These are phyloP conservation scores for Diglossa cyanea DNA, from an alignment of 2,797 vertebrate species.

Conservation along the genomic window DNA sequence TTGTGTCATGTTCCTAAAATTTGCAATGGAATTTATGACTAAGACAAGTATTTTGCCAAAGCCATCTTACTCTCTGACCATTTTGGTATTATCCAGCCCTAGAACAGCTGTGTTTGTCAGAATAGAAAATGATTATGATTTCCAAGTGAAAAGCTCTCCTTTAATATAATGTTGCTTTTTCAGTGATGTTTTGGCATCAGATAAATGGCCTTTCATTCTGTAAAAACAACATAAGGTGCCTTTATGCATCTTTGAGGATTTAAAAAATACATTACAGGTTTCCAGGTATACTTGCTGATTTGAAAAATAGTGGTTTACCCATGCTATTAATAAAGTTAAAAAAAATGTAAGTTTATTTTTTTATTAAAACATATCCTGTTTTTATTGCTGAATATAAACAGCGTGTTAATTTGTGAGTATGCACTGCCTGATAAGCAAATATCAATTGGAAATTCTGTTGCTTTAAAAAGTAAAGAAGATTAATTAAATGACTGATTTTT, in stretches of 20 bases:
- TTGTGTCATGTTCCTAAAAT: slow-evolving; percentile 31
- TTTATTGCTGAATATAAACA: not conserved
- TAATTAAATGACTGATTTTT: not conserved
- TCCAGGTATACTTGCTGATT: not conserved
- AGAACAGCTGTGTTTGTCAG: slow-evolving; percentile 24
- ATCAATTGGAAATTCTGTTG: not conserved
- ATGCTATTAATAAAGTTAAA: not conserved
- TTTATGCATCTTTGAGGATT: slow-evolving; percentile 3
- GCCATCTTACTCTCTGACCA: not conserved
- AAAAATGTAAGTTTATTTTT: not conserved
- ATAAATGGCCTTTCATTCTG: slow-evolving; percentile 8
- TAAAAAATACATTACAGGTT: not conserved
- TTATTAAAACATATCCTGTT: not conserved
- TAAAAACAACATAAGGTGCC: not conserved
- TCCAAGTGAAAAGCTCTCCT: slow-evolving; percentile 18
- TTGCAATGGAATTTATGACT: slow-evolving; percentile 31
- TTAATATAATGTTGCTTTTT: slow-evolving; percentile 11
- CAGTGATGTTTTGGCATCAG: slow-evolving; percentile 29
- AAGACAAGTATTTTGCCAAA: slow-evolving; percentile 15
- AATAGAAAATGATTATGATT: slow-evolving; percentile 39
- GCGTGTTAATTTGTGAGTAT: not conserved
- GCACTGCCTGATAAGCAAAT: not conserved
- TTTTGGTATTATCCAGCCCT: slow-evolving; percentile 8
- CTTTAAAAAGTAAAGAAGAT: not conserved
- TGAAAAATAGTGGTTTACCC: not conserved